Percentiles rank a stretch among this genome's conserved stretches.
phyloP scores from a whole-genome alignment of 2,113 vertebrate species.

The Electrona antarctica region DNA sequence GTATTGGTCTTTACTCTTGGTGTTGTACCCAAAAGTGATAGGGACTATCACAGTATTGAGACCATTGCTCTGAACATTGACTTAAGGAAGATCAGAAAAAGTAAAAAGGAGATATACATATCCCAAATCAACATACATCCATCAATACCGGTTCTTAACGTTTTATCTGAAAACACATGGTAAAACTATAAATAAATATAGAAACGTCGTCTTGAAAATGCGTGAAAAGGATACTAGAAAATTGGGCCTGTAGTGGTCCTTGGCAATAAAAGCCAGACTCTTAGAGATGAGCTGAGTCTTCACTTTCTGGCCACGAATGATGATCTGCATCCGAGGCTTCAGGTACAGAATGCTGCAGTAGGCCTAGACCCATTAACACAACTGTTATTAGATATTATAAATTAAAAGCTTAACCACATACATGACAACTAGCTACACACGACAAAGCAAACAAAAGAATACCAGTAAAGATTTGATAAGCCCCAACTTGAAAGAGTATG shows the following conservation, averaged over 20 bases:
- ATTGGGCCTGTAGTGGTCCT: conserved; percentile 87
- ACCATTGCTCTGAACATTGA: conserved; percentile 67
- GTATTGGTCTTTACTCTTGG: conserved; percentile 94
- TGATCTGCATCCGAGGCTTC: conserved; percentile 95
- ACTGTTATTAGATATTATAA: too few relatives aligned
- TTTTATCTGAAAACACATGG: too few relatives aligned
- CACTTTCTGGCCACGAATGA: conserved; percentile 90
- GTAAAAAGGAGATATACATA: too few relatives aligned
- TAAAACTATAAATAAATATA: too few relatives aligned
- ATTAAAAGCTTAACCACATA: too few relatives aligned
- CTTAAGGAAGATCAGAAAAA: conserved; percentile 47
- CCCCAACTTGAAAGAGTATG: too few relatives aligned
- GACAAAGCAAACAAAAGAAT: too few relatives aligned
- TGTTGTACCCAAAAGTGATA: conserved; percentile 96
- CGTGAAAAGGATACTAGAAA: conserved; percentile 90
- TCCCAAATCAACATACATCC: too few relatives aligned
- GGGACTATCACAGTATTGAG: conserved; percentile 56
- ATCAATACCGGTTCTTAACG: too few relatives aligned
- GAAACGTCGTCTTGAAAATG: too few relatives aligned
- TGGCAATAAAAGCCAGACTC: conserved; percentile 85
- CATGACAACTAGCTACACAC: too few relatives aligned
- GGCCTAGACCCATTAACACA: conserved; percentile 73
- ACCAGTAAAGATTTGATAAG: too few relatives aligned
- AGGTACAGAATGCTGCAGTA: conserved; percentile 97
- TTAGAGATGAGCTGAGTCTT: conserved; percentile 93